Conservation (phyloP, 2,113 vertebrate genomes). For the Cervus canadensis region DNA sequence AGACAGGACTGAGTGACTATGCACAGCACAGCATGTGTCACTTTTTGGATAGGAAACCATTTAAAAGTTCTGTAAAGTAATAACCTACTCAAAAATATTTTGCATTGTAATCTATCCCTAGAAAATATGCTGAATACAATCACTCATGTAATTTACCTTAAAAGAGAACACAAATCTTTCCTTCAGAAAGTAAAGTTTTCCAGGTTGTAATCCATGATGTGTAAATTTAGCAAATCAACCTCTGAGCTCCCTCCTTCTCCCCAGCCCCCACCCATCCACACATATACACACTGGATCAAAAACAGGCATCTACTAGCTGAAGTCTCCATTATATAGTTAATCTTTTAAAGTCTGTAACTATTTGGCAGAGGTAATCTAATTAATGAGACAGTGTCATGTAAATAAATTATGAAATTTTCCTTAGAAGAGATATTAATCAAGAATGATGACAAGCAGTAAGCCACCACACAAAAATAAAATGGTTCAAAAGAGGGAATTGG, state of each 20-base stretch:
- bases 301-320: background rate
- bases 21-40: background rate
- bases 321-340: background rate
- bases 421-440: background rate
- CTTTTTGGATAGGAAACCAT: background rate
- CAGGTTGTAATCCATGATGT: background rate
- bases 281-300: background rate
- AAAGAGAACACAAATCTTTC: background rate
- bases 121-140: background rate
- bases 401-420: background rate
- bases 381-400: background rate
- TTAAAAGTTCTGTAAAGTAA: background rate
- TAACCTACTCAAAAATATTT: background rate
- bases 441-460: background rate
- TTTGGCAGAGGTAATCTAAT: background rate
- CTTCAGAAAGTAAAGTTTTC: background rate
- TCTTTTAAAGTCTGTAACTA: background rate
- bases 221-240: background rate
- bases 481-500: background rate
- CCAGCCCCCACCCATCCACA: rapidly evolving
- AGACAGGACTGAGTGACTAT: background rate
- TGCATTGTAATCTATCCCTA: background rate
- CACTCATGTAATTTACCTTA: background rate
- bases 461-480: background rate
- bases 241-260: background rate